phyloP scores from a whole-genome alignment of 2,797 vertebrate genomes.

The Lerista edwardsae region DNA sequence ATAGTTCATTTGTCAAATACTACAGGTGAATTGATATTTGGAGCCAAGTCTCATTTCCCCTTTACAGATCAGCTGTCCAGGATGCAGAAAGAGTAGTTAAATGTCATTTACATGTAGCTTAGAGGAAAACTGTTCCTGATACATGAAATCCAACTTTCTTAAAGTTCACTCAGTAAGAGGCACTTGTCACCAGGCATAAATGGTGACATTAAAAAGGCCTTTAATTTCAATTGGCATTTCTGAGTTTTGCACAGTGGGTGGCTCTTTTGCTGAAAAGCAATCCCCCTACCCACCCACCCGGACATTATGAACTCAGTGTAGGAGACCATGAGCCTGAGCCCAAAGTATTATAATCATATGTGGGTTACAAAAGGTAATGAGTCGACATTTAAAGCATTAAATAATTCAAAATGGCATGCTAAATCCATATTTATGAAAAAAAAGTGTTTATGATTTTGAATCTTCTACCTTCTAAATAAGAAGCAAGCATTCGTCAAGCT shows the following conservation, averaged over 20 bases:
- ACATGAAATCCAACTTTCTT: conserved; percentile 13
- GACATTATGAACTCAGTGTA: not conserved
- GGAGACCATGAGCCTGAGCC: not conserved
- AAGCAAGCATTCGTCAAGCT: not conserved
- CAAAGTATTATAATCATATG: not conserved
- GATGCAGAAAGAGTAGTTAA: conserved; percentile 32
- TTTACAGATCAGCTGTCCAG: not conserved
- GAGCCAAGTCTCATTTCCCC: conserved; percentile 37
- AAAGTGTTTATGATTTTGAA: not conserved
- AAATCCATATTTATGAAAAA: not conserved
- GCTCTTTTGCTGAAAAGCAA: conserved; percentile 21
- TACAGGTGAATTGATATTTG: conserved; percentile 27
- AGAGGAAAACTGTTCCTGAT: conserved; percentile 36
- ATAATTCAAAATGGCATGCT: not conserved
- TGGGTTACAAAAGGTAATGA: not conserved
- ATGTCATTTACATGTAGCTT: conserved; percentile 37
- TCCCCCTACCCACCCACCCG: not conserved
- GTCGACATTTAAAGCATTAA: conserved; percentile 10
- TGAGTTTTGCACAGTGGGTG: conserved; percentile 8
- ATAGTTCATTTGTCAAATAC: not conserved
- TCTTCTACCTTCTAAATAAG: not conserved
- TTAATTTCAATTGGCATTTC: conserved; percentile 13
- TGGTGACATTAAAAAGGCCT: conserved; percentile 13
- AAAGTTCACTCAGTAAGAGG: conserved; percentile 41
- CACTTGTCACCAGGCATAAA: conserved; percentile 20